Evolutionary conservation across 2,113 vertebrate genomes (phyloP), one percentile per base, ranked within the genome.

Genomic region (Phalacrocorax aristotelis): DNA sequence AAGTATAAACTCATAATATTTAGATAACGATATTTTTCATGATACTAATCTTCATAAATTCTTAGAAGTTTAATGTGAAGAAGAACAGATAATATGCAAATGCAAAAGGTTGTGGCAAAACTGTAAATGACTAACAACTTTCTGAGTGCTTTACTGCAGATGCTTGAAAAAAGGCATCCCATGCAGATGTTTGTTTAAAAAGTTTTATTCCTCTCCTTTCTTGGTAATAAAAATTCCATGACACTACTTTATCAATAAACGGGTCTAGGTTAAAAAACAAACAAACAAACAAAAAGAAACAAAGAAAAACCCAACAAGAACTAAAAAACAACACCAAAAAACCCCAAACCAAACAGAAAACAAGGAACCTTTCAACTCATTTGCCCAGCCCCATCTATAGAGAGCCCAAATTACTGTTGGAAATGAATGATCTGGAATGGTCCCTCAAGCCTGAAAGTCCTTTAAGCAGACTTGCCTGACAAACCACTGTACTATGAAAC

Each of bases 71-170:
- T 48, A 40, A 49, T 60, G 4, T 46, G 26, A 90, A 36, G 9
- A 4, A 74, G 12, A 94, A 40, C 12, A 83, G 18, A 25, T 25
- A 15, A 44, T 44, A 44, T 44, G 42, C 15, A 52, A 44, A 77
- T 17, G 3, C 17, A 48, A 85, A 79, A 65, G 8, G 2, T 48
- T 68, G 32, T 74, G 30, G 13, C 38, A 81, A 91, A 75, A 9
- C 11, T 2, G 6, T 25, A 78, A 66, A 23, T 38, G 11, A 52
- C 10, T 42, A n/a, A 2, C 0, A 3, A 62, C 2, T 23, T 79
- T 61, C 44, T 82, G 42, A 83, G 10, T 12, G 8, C 2, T 42
- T 7, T 76, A 2, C 16, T 6, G 36, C 2, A 77, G 18, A 27
- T 34, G 16, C 38, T 40, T 89, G 38, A 34, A 54, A 66, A 51